These are phyloP conservation scores for Drosophila diplacantha DNA, from an alignment of 2,888 invertebrate genomes.

Conservation along the genomic window DNA sequence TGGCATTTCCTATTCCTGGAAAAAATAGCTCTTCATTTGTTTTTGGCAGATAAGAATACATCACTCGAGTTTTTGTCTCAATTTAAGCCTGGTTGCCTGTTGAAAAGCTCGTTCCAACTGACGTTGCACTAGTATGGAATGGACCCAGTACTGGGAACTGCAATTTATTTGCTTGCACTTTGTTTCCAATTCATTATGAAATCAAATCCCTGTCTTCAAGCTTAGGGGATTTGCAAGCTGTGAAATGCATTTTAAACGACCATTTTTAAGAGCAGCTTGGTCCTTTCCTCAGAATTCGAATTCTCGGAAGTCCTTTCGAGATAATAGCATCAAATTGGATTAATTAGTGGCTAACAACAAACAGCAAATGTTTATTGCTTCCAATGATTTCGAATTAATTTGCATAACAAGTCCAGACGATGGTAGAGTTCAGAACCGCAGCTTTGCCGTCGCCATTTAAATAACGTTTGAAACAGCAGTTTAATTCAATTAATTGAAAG, in stretches of 20 bases:
- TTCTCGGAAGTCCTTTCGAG: background rate
- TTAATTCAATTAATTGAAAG: slow-evolving; percentile 37
- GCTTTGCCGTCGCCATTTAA: slow-evolving; percentile 10
- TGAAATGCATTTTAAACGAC: background rate
- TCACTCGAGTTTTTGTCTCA: background rate
- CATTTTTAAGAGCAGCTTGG: no score
- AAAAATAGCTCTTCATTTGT: slow-evolving; percentile 1
- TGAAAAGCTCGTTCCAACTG: background rate
- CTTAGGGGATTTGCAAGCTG: background rate
- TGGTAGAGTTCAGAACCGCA: background rate
- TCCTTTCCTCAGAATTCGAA: no score
- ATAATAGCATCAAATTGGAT: background rate
- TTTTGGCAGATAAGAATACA: background rate
- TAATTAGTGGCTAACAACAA: slow-evolving; percentile 1
- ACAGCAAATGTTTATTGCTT: background rate
- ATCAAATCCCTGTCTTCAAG: background rate
- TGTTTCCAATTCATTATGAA: background rate
- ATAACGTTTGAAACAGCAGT: slow-evolving; percentile 11
- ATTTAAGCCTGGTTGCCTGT: slow-evolving; percentile 1
- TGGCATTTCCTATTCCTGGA: background rate
- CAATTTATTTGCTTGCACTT: background rate
- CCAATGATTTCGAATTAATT: slow-evolving; percentile 1
- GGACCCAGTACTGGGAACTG: background rate
- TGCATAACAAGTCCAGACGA: background rate
- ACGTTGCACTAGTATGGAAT: background rate